These are phyloP conservation scores for Cepaea hortensis DNA, from an alignment of 2,888 invertebrate genomes.

Conservation along the genomic window DNA sequence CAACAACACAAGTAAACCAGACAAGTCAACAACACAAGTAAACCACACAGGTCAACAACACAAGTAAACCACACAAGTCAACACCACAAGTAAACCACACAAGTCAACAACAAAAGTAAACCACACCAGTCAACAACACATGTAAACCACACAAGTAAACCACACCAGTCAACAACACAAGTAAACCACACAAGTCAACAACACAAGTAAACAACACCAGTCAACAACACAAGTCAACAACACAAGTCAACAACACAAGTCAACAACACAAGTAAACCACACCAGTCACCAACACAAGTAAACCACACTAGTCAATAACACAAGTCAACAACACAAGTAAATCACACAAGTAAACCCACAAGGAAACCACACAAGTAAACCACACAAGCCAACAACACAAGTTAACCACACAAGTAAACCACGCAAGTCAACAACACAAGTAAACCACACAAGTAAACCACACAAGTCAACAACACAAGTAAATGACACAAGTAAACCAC, in stretches of 20 bases:
- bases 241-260: neutral
- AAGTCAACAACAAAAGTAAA: neutral
- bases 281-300: neutral
- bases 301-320: neutral
- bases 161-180: neutral
- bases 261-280: too few species aligned
- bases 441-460: neutral
- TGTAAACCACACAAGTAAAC: too few species aligned
- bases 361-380: constrained; percentile 23
- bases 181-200: neutral
- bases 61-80: neutral
- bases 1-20: neutral
- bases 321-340: too few species aligned
- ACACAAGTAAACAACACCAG: too few species aligned
- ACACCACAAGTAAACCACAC: neutral
- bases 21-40: neutral
- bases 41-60: neutral
- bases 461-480: too few species aligned
- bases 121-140: neutral
- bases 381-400: neutral
- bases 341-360: too few species aligned
- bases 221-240: neutral
- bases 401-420: too few species aligned
- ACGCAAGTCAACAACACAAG: neutral
- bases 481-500: neutral